Conservation (phyloP, 2,797 vertebrate species). For the Lepidocolaptes lacrymiger region DNA sequence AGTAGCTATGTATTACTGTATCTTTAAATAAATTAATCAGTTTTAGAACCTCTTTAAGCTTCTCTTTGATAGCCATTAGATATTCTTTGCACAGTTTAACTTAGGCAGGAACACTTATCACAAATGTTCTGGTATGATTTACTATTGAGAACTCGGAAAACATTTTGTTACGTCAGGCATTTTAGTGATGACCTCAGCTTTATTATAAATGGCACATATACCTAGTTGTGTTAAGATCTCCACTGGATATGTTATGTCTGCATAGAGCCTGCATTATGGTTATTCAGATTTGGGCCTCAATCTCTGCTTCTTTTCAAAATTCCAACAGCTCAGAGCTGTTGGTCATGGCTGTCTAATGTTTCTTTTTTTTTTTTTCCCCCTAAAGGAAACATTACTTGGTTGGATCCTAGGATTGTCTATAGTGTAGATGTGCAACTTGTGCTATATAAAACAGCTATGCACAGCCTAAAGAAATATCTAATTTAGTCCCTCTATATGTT, state of each 20-base stretch:
- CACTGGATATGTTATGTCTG: neutral
- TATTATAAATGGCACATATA: neutral
- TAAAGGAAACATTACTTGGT: neutral
- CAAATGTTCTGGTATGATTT: neutral
- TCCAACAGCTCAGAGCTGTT: neutral
- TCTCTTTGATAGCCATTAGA: neutral
- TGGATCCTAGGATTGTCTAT: neutral
- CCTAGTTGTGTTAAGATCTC: neutral
- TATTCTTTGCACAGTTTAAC: neutral
- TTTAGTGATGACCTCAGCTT: neutral
- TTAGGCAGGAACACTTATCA: neutral
- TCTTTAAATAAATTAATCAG: neutral
- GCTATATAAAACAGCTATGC: neutral
- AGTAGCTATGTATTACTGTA: neutral
- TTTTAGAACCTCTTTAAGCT: neutral
- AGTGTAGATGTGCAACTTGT: neutral
- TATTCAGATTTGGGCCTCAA: neutral
- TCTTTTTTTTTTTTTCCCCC: neutral
- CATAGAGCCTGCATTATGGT: neutral
- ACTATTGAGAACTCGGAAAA: neutral
- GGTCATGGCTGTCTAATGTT: neutral
- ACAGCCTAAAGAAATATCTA: neutral
- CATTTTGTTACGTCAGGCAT: neutral
- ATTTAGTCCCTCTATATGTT: neutral
- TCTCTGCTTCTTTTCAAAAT: slow-evolving; percentile 21